Evolutionary conservation across 2,888 invertebrate genomes (phyloP).

Genomic region (Lagria hirta): DNA sequence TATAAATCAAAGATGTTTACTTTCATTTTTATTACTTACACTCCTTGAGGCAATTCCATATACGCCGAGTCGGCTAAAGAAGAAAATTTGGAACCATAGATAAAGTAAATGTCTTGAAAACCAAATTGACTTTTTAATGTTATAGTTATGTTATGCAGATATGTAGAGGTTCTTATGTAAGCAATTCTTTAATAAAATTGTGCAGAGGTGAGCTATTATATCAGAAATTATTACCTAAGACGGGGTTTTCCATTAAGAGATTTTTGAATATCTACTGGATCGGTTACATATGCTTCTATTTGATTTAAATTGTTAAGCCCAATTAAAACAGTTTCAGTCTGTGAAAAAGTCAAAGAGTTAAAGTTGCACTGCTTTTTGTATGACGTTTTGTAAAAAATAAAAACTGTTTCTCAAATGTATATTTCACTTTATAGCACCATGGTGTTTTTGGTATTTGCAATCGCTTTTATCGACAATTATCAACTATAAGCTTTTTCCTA

Average conservation of each 20-base stretch:
- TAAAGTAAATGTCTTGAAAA: conserved; percentile 60
- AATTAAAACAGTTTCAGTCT: conserved; percentile 53
- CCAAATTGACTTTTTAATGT: conserved; percentile 44
- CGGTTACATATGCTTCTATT: conserved; percentile 58
- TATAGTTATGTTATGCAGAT: conserved; percentile 48
- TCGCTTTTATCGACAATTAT: too few relatives aligned
- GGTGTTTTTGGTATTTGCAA: too few relatives aligned
- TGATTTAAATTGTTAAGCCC: conserved; percentile 51
- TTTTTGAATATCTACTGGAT: conserved; percentile 61
- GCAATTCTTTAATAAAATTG: conserved; percentile 45
- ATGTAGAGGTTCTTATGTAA: conserved; percentile 44
- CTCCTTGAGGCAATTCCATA: conserved; percentile 62
- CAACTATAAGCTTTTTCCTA: too few relatives aligned
- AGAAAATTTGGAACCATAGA: conserved; percentile 52
- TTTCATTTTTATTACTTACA: conserved; percentile 49
- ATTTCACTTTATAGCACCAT: too few relatives aligned
- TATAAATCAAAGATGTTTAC: conserved; percentile 3
- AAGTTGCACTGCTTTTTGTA: too few relatives aligned
- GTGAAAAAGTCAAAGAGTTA: conserved; percentile 15
- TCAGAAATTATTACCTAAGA: conserved; percentile 55
- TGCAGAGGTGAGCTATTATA: neutral
- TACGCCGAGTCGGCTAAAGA: conserved; percentile 61
- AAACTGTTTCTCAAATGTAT: too few relatives aligned
- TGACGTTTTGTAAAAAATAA: too few relatives aligned
- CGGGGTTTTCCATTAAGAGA: conserved; percentile 65